Conservation (phyloP, 1,140 invertebrate genomes). For the Andricus grossulariae region DNA sequence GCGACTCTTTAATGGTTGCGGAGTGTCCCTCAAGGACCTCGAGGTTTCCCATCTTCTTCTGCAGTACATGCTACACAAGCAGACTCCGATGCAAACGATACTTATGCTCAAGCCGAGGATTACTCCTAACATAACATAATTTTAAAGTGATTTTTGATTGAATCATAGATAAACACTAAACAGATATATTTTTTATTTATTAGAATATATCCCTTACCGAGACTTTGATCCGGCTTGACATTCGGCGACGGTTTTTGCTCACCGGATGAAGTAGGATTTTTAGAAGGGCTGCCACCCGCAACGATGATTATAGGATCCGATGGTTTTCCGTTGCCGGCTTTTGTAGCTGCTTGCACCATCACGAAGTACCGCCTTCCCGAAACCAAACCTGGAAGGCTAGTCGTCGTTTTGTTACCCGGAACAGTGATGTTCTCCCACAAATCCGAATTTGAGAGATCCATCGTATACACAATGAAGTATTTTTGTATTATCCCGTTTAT, state of each 20-base stretch:
- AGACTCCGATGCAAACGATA: constrained; percentile 68
- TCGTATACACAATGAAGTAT: constrained; percentile 73
- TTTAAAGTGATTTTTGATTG: background rate
- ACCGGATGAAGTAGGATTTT: constrained; percentile 59
- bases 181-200: constrained; percentile 13
- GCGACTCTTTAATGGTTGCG: constrained; percentile 63
- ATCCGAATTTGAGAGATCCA: constrained; percentile 62
- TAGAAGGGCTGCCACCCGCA: constrained; percentile 58
- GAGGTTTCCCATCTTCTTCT: constrained; percentile 67
- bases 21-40: constrained; percentile 59
- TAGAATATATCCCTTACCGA: constrained; percentile 63
- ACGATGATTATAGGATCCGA: constrained; percentile 70
- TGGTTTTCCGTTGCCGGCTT: constrained; percentile 75
- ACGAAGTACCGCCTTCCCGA: constrained; percentile 76
- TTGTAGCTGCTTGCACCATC: constrained; percentile 76
- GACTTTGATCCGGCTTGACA: constrained; percentile 68
- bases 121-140: constrained; percentile 56
- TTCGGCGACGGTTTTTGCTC: constrained; percentile 62
- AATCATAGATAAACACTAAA: too few species aligned
- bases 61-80: constrained; percentile 71
- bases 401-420: constrained; percentile 67
- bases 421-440: constrained; percentile 72
- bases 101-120: constrained; percentile 71
- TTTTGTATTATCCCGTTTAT: constrained; percentile 74
- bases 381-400: constrained; percentile 70